These are phyloP conservation scores for Takifugu flavidus DNA, from an alignment of 2,113 vertebrate species.

Conservation along the genomic window DNA sequence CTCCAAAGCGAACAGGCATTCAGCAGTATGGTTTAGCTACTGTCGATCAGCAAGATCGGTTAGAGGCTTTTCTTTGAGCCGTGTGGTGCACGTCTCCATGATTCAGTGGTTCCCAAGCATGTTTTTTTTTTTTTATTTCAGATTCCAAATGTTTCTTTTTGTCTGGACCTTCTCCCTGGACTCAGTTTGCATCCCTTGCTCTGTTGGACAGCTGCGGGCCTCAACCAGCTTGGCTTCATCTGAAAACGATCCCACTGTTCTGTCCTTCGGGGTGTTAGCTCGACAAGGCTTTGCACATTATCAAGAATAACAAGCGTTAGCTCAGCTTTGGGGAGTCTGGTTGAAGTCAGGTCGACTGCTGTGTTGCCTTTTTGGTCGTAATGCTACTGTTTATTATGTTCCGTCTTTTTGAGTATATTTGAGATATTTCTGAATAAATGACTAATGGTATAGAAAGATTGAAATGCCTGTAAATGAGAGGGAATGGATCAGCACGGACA, in stretches of 20 bases:
- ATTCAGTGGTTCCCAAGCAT: too few species aligned
- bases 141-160: not conserved
- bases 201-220: conserved; percentile 51
- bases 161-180: not conserved
- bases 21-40: conserved; percentile 18
- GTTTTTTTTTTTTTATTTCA: not conserved
- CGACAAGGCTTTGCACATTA: conserved; percentile 50
- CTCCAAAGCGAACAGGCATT: conserved; percentile 3
- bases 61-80: not conserved
- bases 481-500: too few species aligned
- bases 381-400: too few species aligned
- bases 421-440: too few species aligned
- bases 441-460: too few species aligned
- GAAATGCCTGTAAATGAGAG: too few species aligned
- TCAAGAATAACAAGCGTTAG: conserved; percentile 48
- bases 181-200: not conserved
- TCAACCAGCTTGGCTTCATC: conserved; percentile 33
- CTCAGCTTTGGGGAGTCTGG: not conserved
- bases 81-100: not conserved
- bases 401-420: too few species aligned
- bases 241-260: conserved; percentile 39
- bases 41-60: conserved; percentile 16
- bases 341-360: not conserved
- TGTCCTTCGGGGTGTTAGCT: conserved; percentile 42
- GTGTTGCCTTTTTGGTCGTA: too few species aligned